These are phyloP conservation scores for Callimorpha dominula DNA, from an alignment of 2,888 invertebrate genomes.

Conservation along the genomic window DNA sequence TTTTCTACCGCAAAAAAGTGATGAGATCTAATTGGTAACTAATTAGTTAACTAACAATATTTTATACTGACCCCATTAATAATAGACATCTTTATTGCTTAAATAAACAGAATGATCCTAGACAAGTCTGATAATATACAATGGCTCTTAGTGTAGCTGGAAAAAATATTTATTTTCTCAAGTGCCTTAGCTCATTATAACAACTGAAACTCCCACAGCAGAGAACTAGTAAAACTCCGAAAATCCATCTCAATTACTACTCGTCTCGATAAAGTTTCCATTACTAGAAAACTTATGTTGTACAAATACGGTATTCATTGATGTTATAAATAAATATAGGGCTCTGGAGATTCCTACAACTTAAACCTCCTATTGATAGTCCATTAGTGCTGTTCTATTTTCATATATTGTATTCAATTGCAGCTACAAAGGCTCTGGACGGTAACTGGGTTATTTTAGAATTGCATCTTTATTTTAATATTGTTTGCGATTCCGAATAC, in stretches of 20 bases:
- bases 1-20: no score
- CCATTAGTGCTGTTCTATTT: not conserved
- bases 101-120: no score
- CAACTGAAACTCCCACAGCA: not conserved
- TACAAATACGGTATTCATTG: not conserved
- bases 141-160: no score
- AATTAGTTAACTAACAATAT: no score
- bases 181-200: not conserved
- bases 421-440: not conserved
- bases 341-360: not conserved
- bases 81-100: no score
- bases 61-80: no score
- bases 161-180: not conserved
- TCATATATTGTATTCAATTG: not conserved
- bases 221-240: not conserved
- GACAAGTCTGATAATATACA: no score
- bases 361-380: no score
- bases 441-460: not conserved
- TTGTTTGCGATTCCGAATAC: no score
- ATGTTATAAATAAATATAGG: not conserved
- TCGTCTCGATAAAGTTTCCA: not conserved
- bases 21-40: no score
- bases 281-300: not conserved
- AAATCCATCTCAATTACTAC: constrained; percentile 1
- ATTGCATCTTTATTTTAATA: not conserved